Conservation (phyloP, 2,888 invertebrate species). For the Thumatha senex region DNA sequence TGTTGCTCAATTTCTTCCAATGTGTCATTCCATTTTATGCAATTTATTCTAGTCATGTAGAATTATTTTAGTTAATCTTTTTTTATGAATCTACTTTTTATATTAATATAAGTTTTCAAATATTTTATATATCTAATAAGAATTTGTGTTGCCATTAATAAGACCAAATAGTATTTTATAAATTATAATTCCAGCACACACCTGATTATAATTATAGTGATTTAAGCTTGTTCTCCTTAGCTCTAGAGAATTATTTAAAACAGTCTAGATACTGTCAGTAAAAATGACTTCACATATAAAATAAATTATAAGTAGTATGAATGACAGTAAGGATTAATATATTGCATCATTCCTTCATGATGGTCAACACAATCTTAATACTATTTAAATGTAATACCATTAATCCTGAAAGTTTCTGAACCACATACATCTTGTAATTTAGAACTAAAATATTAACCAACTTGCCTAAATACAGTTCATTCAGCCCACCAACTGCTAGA, state of each 20-base stretch:
- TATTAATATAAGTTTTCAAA: constrained; percentile 25
- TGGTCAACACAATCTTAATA: no score
- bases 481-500: constrained; percentile 10
- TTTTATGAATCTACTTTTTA: constrained; percentile 18
- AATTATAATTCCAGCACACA: constrained; percentile 14
- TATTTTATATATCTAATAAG: constrained; percentile 32
- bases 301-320: no score
- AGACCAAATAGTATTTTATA: constrained; percentile 1
- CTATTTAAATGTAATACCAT: no score
- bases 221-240: background rate
- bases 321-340: no score
- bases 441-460: no score
- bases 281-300: constrained; percentile 11
- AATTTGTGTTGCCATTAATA: constrained; percentile 1
- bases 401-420: no score
- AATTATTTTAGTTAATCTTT: constrained; percentile 21
- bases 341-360: no score
- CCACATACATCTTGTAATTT: no score
- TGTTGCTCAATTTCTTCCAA: constrained; percentile 51
- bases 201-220: background rate
- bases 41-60: constrained; percentile 41
- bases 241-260: background rate
- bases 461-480: no score
- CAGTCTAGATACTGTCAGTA: constrained; percentile 10
- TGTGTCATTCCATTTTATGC: constrained; percentile 34